These are phyloP conservation scores for Peromyscus aztecus DNA, from an alignment of 2,797 vertebrate genomes.

Conservation along the genomic window DNA sequence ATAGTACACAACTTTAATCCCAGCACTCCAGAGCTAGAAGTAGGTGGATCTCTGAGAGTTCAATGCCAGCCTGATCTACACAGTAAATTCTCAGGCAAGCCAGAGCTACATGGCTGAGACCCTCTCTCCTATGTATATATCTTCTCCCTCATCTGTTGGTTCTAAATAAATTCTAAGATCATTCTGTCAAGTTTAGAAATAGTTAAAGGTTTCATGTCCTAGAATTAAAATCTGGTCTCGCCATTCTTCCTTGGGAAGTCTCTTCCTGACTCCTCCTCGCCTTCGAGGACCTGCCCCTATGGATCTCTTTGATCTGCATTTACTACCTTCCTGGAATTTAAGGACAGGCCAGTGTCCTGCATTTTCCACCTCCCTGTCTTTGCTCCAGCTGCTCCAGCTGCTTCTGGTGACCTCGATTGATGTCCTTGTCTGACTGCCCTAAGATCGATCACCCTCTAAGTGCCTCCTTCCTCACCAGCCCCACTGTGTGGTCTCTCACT, in stretches of 20 bases:
- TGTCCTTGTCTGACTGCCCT: constrained; percentile 40
- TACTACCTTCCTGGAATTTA: neutral
- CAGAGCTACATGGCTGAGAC: neutral
- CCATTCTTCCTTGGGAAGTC: neutral
- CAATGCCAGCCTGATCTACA: neutral
- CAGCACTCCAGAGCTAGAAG: neutral
- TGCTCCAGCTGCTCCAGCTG: neutral
- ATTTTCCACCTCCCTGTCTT: neutral
- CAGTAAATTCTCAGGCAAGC: neutral
- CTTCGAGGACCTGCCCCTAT: neutral
- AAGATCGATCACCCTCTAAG: neutral
- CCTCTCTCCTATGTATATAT: neutral
- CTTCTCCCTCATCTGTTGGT: neutral
- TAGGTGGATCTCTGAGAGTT: neutral
- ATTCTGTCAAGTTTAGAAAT: constrained; percentile 51
- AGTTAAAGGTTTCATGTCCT: neutral
- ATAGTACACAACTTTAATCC: neutral
- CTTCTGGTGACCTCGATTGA: constrained; percentile 44
- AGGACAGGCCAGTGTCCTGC: neutral
- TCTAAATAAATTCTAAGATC: constrained; percentile 59
- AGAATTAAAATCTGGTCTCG: constrained; percentile 54
- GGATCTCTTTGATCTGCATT: neutral
- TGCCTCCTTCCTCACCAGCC: neutral
- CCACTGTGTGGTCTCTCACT: neutral
- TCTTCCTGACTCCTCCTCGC: neutral